Base-by-base conservation (phyloP, 2,888 invertebrate genomes). In the Yponomeuta cagnagella region DNA sequence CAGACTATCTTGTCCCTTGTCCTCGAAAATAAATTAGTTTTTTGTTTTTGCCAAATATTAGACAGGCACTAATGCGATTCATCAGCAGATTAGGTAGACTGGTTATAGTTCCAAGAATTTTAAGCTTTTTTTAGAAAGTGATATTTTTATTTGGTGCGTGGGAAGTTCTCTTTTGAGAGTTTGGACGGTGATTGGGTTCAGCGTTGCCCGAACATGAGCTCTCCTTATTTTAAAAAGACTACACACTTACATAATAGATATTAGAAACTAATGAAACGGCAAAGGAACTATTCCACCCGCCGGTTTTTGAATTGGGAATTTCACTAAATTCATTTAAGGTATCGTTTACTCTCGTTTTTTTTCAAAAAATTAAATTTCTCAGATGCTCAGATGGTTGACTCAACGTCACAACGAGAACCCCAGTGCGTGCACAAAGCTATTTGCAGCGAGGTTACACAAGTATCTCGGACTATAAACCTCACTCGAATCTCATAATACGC, bases 381-480 rank as follows among this genome's bases (percentile, higher is more conserved):
- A 8, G 43, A 43, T 43, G 43, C 43, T 8, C 23, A 23, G 23
- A 5, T 43, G 43, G 43, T 43, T 30, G 30, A 64, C 9, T 30
- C 10, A 64, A 64, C 64, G 23, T 23, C 4, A 23, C n/a, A 64
- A 30, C 10, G 30, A 64, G n/a, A 64, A 23, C 64, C 12, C 52
- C 12, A 15, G 52, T 58, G 52, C 15, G 15, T 64, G 64, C 64
- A 2, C 23, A 31, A 64, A 64, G 64, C 30, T 64, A 64, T 64
- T 64, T 64, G 9, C 10, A 37, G 31, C n/a, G n/a, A 67, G 67
- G 43, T 43, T 43, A n/a, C n/a, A 8, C 37, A n/a, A 37, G 48
- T 67, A 67, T 67, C 43, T 67, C 6, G 33, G 33, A 37, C 37
- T n/a, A 67, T 67, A 67, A 67, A 67, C 37, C 48, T 37, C 15